Evolutionary conservation across 2,888 invertebrate species (phyloP).

Genomic region (Gymnosoma rotundatum): DNA sequence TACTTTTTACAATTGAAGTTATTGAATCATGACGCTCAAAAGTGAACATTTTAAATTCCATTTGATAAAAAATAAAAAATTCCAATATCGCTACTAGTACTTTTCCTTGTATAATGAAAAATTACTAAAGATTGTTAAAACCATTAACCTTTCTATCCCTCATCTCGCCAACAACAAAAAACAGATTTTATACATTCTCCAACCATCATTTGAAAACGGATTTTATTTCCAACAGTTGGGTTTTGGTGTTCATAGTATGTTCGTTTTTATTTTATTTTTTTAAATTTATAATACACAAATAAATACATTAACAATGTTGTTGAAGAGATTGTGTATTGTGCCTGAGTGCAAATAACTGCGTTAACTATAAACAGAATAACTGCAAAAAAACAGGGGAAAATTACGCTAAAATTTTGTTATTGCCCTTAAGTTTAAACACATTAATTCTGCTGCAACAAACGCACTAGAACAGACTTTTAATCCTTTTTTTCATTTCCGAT

Average conservation of each 20-base stretch:
- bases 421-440: background rate
- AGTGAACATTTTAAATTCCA: no score
- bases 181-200: conserved; percentile 11
- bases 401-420: conserved; percentile 35
- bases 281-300: conserved; percentile 71
- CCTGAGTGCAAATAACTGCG: conserved; percentile 40
- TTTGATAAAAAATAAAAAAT: no score
- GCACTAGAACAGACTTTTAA: conserved; percentile 20
- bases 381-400: conserved; percentile 59
- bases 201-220: conserved; percentile 4
- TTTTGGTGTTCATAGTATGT: conserved; percentile 26
- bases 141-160: no score
- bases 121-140: no score
- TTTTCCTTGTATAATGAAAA: no score
- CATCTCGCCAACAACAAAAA: background rate
- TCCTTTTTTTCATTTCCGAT: conserved; percentile 42
- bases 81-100: no score
- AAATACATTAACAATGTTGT: conserved; percentile 64
- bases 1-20: no score
- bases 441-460: background rate
- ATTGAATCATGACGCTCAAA: no score
- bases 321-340: background rate
- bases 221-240: conserved; percentile 22
- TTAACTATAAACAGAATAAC: conserved; percentile 59
- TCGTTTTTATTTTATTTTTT: conserved; percentile 6